These are phyloP conservation scores for Megalonaias nervosa DNA, from an alignment of 1,140 invertebrate genomes.

Conservation along the genomic window DNA sequence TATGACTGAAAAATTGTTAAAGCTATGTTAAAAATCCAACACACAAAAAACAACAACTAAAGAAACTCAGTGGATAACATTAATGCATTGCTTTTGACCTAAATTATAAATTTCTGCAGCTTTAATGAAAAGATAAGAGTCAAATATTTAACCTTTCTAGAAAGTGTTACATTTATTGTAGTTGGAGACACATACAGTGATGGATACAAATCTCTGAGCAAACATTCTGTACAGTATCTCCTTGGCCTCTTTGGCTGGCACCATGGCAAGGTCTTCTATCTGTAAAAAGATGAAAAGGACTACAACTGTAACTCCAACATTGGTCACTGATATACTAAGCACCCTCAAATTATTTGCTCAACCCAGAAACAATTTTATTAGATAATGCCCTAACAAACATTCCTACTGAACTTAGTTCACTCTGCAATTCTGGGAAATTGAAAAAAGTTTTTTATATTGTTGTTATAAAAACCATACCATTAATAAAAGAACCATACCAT, in stretches of 20 bases:
- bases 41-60: too few relatives aligned
- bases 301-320: neutral
- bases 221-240: constrained; percentile 85
- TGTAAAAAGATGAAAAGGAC: constrained; percentile 61
- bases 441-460: too few relatives aligned
- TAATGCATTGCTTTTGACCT: neutral
- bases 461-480: too few relatives aligned
- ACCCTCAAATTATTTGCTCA: too few relatives aligned
- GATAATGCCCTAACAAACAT: too few relatives aligned
- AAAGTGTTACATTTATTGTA: neutral
- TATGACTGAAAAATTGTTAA: too few relatives aligned
- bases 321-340: too few relatives aligned
- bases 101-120: neutral
- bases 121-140: neutral
- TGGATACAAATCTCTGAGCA: constrained; percentile 85
- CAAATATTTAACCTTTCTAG: neutral
- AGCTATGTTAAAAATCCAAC: too few relatives aligned
- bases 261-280: constrained; percentile 90
- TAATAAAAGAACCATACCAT: too few relatives aligned
- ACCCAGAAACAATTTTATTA: too few relatives aligned
- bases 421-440: too few relatives aligned
- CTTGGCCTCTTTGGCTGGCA: constrained; percentile 90
- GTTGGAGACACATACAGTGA: constrained; percentile 62
- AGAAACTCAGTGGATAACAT: neutral
- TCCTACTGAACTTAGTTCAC: too few relatives aligned